Conservation (phyloP, 2,888 invertebrate species). For the Ophion ellenae region DNA sequence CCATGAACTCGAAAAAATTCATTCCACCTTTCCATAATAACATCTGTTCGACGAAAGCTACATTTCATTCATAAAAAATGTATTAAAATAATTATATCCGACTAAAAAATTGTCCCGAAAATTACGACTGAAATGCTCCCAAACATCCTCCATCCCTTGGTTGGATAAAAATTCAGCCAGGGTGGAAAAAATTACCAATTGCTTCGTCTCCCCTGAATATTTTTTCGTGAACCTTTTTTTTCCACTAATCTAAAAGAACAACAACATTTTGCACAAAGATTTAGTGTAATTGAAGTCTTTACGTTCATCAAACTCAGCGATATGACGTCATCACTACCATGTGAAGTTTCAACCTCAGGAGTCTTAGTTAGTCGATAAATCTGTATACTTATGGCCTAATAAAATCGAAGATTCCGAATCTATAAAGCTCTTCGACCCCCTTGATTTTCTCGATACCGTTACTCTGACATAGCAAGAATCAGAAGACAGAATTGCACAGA, state of each 20-base stretch:
- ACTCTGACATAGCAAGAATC: conserved; percentile 23
- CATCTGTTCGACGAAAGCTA: too few species aligned
- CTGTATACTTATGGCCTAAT: conserved; percentile 56
- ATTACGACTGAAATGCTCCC: too few species aligned
- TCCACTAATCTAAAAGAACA: not conserved
- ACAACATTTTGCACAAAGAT: not conserved
- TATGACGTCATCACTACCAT: conserved; percentile 12
- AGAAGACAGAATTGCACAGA: not conserved
- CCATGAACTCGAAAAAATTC: too few species aligned
- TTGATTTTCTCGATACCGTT: conserved; percentile 18
- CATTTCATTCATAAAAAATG: too few species aligned
- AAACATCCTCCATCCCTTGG: too few species aligned
- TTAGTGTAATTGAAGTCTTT: not conserved
- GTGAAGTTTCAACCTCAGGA: conserved; percentile 62
- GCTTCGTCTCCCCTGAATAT: not conserved
- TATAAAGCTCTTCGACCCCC: conserved; percentile 43
- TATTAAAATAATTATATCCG: too few species aligned
- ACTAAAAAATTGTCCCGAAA: too few species aligned
- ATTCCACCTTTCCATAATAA: too few species aligned
- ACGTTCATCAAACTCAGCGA: not conserved
- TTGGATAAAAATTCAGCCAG: too few species aligned
- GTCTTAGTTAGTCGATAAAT: conserved; percentile 55
- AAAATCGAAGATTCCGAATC: conserved; percentile 61
- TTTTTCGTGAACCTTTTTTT: not conserved
- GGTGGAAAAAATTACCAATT: not conserved